These are phyloP conservation scores for Calliphora vicina DNA, from an alignment of 1,140 invertebrate species.

Conservation along the genomic window DNA sequence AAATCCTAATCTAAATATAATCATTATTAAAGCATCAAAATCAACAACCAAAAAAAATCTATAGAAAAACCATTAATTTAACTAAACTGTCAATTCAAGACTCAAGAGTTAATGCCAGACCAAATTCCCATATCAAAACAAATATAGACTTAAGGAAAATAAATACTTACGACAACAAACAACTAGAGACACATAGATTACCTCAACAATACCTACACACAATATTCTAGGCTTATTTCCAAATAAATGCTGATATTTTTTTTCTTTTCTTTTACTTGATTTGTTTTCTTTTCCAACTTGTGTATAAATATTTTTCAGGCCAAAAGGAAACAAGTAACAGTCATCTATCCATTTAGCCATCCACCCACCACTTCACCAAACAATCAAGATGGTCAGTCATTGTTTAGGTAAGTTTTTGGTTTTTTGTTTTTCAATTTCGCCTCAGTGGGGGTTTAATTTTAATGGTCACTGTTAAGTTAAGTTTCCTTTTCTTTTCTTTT, in stretches of 20 bases:
- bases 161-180: no score
- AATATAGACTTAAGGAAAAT: background rate
- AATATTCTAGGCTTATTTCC: no score
- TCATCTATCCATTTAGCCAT: background rate
- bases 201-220: no score
- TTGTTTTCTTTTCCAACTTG: background rate
- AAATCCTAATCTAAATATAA: background rate
- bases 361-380: background rate
- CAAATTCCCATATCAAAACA: conserved; percentile 6
- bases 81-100: conserved; percentile 23
- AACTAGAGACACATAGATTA: no score
- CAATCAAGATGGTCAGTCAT: background rate
- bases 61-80: conserved; percentile 23
- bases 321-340: background rate
- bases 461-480: background rate
- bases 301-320: background rate
- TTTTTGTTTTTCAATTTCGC: background rate
- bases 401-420: background rate
- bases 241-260: no score
- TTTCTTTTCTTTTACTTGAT: background rate
- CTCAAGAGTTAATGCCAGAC: conserved; percentile 22
- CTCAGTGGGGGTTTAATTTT: background rate
- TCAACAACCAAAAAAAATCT: background rate
- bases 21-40: background rate
- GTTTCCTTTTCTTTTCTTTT: background rate